phyloP scores from a whole-genome alignment of 2,113 vertebrate species.

The Pedetes capensis region DNA sequence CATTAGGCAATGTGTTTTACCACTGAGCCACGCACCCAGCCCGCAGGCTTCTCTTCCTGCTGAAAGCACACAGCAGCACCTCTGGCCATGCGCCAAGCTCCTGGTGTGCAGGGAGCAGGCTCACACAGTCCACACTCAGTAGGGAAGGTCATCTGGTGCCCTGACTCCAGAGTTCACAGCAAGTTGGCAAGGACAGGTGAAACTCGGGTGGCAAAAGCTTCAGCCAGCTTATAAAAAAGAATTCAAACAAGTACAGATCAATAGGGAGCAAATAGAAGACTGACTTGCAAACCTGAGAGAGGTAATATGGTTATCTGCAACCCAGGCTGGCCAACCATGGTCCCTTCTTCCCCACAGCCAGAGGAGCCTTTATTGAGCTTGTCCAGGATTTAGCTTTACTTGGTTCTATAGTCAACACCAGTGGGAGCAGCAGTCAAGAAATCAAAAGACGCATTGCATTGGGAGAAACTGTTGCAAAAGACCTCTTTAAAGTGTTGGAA shows the following conservation, averaged over 20 bases:
- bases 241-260: fast-evolving
- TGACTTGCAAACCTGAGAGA: background rate
- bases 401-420: no score
- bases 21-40: no score
- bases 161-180: background rate
- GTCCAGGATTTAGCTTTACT: no score
- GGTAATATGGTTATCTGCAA: background rate
- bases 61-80: no score
- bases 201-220: background rate
- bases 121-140: no score
- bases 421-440: no score
- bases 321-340: background rate
- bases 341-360: background rate
- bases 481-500: no score
- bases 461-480: no score
- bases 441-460: no score
- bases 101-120: fast-evolving
- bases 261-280: background rate
- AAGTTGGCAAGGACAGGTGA: background rate
- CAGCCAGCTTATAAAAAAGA: background rate
- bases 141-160: fast-evolving
- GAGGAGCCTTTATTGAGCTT: background rate
- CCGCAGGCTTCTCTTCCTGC: no score
- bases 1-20: no score
- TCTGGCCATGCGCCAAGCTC: fast-evolving